These are phyloP conservation scores for Zoanthus sociatus DNA, from an alignment of 92 coral and sea anemone genomes.

Conservation along the genomic window DNA sequence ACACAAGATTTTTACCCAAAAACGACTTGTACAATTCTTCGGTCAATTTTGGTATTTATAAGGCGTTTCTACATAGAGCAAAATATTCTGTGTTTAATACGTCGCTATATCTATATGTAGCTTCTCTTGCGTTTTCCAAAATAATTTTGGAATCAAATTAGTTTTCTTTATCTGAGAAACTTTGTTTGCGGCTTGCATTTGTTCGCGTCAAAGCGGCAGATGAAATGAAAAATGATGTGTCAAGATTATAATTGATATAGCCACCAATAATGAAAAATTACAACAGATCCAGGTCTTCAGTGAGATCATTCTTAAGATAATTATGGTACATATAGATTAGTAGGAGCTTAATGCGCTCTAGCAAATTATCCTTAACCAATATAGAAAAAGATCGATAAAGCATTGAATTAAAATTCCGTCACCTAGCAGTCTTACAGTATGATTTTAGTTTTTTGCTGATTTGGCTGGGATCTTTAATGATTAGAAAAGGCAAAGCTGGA, in stretches of 20 bases:
- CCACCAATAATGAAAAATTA: neutral
- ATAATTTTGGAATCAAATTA: neutral
- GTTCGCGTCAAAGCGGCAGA: slow-evolving; percentile 32
- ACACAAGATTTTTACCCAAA: neutral
- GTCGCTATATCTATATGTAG: neutral
- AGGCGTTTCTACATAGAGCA: too few relatives aligned
- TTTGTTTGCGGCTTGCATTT: slow-evolving; percentile 6
- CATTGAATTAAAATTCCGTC: neutral
- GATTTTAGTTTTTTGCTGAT: too few relatives aligned
- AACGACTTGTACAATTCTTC: neutral
- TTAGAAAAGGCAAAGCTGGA: too few relatives aligned
- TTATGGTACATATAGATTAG: neutral
- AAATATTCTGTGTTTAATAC: too few relatives aligned
- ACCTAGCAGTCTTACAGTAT: too few relatives aligned
- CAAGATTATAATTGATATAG: slow-evolving; percentile 17
- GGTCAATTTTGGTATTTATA: neutral
- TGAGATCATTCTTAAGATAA: slow-evolving; percentile 7
- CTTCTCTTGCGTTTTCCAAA: neutral
- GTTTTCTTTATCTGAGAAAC: neutral
- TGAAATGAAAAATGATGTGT: slow-evolving; percentile 43
- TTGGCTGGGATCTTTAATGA: too few relatives aligned
- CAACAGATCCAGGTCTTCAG: slow-evolving; percentile 9
- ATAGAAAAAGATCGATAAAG: neutral
- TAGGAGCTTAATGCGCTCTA: neutral
- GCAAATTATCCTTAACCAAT: neutral